Percentiles rank a stretch among this genome's conserved stretches.
Conservation (phyloP, 2,797 vertebrate genomes). For the Pogoniulus pusillus region DNA sequence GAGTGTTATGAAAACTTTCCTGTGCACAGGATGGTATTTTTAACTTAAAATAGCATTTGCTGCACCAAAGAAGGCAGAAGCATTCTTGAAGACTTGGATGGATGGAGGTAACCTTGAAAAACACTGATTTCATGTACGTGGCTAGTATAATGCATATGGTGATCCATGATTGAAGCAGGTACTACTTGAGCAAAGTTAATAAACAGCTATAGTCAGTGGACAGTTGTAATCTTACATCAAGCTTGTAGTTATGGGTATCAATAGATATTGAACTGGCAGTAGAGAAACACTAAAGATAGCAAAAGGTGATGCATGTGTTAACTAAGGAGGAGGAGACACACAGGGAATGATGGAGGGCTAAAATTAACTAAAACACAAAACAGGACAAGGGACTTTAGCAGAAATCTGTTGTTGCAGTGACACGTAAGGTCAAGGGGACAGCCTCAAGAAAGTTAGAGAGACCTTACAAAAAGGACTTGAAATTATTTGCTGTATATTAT, state of each 20-base stretch:
- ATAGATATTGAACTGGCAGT: neutral
- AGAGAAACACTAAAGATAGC: neutral
- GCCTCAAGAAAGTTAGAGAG: neutral
- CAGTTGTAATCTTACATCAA: neutral
- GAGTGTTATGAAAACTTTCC: neutral
- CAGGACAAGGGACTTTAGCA: neutral
- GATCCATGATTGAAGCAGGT: neutral
- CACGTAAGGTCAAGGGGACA: neutral
- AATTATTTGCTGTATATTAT: neutral
- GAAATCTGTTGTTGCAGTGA: neutral
- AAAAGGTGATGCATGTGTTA: neutral
- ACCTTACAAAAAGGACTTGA: neutral
- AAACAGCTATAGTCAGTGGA: neutral
- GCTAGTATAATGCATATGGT: neutral
- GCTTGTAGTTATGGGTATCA: rapidly evolving
- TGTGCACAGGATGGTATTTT: neutral
- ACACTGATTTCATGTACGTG: neutral
- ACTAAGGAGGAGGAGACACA: neutral
- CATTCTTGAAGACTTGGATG: neutral
- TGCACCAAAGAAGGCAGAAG: neutral
- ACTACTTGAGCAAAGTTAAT: neutral
- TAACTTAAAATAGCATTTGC: neutral
- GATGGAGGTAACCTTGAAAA: neutral
- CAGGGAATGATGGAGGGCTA: neutral
- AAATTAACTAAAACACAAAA: neutral